phyloP scores from a whole-genome alignment of 2,113 vertebrate species.

The Illadopsis cleaveri region DNA sequence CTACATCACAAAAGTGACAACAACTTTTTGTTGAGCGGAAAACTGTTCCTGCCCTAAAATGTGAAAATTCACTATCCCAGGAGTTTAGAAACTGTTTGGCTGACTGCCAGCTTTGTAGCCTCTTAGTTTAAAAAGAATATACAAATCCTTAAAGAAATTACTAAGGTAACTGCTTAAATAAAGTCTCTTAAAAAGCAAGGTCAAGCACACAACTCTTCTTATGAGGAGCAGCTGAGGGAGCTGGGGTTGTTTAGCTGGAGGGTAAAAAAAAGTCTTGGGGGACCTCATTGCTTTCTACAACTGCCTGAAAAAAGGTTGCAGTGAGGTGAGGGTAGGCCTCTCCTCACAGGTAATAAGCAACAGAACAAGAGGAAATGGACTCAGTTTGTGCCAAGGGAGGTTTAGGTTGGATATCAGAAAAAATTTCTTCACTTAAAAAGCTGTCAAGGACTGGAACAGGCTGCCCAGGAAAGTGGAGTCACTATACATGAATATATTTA shows the following conservation, averaged over 20 bases:
- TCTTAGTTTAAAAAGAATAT: background rate
- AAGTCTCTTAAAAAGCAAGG: background rate
- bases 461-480: background rate
- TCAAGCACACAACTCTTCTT: no score
- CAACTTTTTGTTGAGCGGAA: background rate
- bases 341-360: background rate
- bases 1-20: background rate
- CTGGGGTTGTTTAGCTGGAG: background rate
- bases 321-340: background rate
- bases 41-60: background rate
- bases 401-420: background rate
- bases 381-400: background rate
- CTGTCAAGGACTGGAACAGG: background rate
- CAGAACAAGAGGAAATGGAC: background rate
- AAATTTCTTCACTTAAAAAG: background rate
- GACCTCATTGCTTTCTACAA: background rate
- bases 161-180: background rate
- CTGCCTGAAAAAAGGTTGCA: background rate
- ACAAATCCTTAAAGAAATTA: background rate
- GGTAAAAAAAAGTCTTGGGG: background rate
- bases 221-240: background rate
- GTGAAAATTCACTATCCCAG: background rate
- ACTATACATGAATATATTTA: background rate
- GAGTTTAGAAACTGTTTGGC: background rate
- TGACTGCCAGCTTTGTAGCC: background rate